Conservation (phyloP, 2,888 invertebrate species). For the Portevinia maculata region DNA sequence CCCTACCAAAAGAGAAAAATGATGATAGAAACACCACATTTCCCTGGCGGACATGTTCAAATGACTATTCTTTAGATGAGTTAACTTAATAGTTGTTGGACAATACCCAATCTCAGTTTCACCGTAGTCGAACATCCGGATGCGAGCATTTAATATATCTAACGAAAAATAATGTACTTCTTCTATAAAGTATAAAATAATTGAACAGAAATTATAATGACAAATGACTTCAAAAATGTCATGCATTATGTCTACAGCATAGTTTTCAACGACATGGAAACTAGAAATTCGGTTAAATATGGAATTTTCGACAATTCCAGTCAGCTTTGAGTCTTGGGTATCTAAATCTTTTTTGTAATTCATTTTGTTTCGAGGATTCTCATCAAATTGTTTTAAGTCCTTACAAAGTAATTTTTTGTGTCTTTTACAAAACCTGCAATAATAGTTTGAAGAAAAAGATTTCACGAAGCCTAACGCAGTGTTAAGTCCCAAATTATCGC, state of each 20-base stretch:
- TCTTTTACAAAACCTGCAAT: neutral
- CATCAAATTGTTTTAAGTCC: neutral
- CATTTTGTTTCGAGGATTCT: neutral
- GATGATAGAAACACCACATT: slow-evolving; percentile 25
- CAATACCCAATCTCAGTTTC: neutral
- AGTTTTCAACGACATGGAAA: slow-evolving; percentile 9
- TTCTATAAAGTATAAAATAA: slow-evolving; percentile 27
- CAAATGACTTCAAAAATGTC: slow-evolving; percentile 8
- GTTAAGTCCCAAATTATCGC: neutral
- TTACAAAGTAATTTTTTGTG: neutral
- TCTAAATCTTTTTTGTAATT: neutral
- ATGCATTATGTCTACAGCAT: neutral
- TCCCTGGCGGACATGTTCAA: slow-evolving; percentile 16
- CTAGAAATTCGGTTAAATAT: slow-evolving; percentile 6
- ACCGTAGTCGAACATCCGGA: neutral
- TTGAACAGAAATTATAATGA: slow-evolving; percentile 30
- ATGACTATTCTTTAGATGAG: slow-evolving; percentile 9
- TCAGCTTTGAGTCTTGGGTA: neutral
- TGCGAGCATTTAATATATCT: slow-evolving; percentile 9
- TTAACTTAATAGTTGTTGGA: slow-evolving; percentile 19
- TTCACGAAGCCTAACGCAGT: neutral
- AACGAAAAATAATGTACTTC: slow-evolving; percentile 19
- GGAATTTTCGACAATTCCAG: slow-evolving; percentile 9
- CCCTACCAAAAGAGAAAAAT: slow-evolving; percentile 6
- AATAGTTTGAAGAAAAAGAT: neutral